Evolutionary conservation across 2,113 vertebrate species (phyloP).

Genomic region (Elephantulus edwardii): DNA sequence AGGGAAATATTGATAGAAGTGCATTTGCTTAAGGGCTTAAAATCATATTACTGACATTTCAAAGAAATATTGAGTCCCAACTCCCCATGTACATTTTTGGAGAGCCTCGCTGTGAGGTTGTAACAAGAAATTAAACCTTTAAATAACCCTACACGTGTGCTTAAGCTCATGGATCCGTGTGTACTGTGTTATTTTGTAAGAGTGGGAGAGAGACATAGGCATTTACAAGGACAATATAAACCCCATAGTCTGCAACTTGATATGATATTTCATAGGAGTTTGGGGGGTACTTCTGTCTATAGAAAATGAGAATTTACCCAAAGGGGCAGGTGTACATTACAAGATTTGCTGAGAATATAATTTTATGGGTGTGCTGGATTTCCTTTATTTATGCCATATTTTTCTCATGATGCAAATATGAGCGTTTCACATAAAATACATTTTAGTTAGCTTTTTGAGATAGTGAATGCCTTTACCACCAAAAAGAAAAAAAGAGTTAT

Average conservation of each 20-base stretch:
- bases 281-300: background rate
- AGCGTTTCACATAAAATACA: background rate
- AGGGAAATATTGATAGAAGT: slow-evolving; percentile 14
- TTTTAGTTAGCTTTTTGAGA: background rate
- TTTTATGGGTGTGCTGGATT: rapidly evolving
- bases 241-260: background rate
- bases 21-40: slow-evolving; percentile 39
- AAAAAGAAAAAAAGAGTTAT: background rate
- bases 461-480: background rate
- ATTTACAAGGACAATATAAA: background rate
- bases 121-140: background rate
- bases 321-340: background rate
- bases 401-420: background rate
- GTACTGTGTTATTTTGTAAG: background rate
- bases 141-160: background rate
- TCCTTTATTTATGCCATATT: background rate
- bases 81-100: background rate
- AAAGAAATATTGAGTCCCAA: background rate
- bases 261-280: background rate
- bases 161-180: background rate
- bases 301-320: background rate
- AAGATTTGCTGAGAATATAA: background rate
- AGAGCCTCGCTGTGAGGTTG: background rate
- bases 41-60: slow-evolving; percentile 22
- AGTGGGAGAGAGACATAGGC: background rate